These are phyloP conservation scores for Conger conger DNA, from an alignment of 2,113 vertebrate species.

Conservation along the genomic window DNA sequence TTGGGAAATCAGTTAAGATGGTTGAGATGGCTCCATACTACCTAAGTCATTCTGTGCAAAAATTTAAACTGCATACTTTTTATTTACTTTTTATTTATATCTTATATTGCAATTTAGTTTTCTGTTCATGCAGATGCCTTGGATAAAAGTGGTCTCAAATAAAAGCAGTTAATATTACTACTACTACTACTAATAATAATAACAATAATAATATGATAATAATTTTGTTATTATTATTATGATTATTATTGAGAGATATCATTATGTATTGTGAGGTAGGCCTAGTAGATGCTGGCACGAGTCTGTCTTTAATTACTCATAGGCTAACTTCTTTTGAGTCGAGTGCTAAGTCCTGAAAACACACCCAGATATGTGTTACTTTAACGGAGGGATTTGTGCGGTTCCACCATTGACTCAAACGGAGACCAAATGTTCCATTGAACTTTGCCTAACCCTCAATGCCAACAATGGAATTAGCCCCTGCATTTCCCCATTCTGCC, in stretches of 20 bases:
- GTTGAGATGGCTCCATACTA: too few relatives aligned
- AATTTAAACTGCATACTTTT: too few relatives aligned
- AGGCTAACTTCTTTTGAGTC: not conserved
- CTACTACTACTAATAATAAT: too few relatives aligned
- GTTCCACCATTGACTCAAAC: constrained; percentile 61
- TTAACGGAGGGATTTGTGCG: constrained; percentile 61
- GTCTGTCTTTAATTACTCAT: constrained; percentile 22
- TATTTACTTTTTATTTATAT: too few relatives aligned
- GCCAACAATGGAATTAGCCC: constrained; percentile 81
- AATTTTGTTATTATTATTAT: too few relatives aligned
- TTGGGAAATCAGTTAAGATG: too few relatives aligned
- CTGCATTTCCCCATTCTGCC: constrained; percentile 71
- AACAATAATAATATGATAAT: too few relatives aligned
- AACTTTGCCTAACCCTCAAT: constrained; percentile 84
- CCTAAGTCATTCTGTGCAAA: too few relatives aligned
- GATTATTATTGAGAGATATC: not conserved
- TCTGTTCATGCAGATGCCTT: not conserved
- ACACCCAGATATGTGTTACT: constrained; percentile 15
- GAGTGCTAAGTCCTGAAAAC: constrained; percentile 9
- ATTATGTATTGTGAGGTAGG: not conserved
- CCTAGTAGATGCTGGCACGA: not conserved
- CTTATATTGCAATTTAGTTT: not conserved
- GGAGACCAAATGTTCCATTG: constrained; percentile 68
- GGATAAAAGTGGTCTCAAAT: not conserved
- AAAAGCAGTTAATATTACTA: not conserved